Conservation (phyloP, 2,888 invertebrate genomes). For the Apotomis betuletana region DNA sequence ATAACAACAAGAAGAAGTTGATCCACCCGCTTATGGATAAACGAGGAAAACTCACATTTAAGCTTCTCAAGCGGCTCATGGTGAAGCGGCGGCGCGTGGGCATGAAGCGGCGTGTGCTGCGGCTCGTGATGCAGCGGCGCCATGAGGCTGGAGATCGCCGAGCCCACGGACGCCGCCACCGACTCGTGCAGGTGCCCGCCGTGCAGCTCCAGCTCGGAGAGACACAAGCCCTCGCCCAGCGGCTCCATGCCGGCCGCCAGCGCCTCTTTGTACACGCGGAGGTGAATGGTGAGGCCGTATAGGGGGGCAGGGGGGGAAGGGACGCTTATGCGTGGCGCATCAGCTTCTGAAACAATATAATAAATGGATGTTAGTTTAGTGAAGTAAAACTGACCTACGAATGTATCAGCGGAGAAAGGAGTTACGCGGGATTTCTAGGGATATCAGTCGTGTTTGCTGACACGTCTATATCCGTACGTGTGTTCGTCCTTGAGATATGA, state of each 20-base stretch:
- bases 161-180: constrained; percentile 80
- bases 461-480: no score
- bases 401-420: no score
- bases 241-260: constrained; percentile 88
- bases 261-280: constrained; percentile 83
- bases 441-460: no score
- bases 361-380: no score
- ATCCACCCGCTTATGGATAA: no score
- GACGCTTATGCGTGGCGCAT: constrained; percentile 48
- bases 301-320: constrained; percentile 50
- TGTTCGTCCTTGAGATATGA: no score
- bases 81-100: constrained; percentile 85
- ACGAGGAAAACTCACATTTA: constrained; percentile 86
- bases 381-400: no score
- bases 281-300: constrained; percentile 79
- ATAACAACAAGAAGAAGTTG: no score
- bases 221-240: constrained; percentile 87
- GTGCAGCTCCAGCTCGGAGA: constrained; percentile 87
- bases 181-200: constrained; percentile 80
- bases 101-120: constrained; percentile 83
- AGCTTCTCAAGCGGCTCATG: constrained; percentile 90
- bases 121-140: constrained; percentile 81
- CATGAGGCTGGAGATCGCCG: constrained; percentile 83
- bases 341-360: constrained; percentile 31
- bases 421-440: no score